Conservation (phyloP, 2,797 vertebrate species). For the Aulostomus chinensis region DNA sequence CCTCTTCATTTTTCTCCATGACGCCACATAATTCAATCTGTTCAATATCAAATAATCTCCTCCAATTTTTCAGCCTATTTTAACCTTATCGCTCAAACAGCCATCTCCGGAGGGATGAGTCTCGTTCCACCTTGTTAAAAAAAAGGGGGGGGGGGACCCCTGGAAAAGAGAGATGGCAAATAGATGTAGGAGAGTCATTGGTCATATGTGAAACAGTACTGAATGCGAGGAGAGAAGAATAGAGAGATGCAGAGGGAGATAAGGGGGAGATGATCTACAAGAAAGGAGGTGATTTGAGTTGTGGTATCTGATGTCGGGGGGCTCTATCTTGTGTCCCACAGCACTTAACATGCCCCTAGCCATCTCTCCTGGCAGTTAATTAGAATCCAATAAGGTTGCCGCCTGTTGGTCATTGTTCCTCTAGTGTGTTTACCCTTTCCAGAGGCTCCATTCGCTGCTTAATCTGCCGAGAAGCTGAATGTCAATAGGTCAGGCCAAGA, state of each 20-base stretch:
- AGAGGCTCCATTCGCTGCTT: conserved; percentile 79
- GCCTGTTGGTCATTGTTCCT: conserved; percentile 82
- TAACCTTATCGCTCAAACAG: conserved; percentile 71
- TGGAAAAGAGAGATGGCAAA: conserved; percentile 52
- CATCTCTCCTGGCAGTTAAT: conserved; percentile 80
- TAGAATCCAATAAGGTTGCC: conserved; percentile 86
- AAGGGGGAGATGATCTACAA: conserved; percentile 23
- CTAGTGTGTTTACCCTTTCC: conserved; percentile 81
- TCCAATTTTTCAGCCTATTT: conserved; percentile 69
- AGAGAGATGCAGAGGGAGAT: conserved; percentile 15
- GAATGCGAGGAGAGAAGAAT: conserved; percentile 48
- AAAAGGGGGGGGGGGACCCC: conserved; percentile 17
- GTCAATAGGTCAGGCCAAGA: conserved; percentile 80
- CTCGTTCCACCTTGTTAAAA: conserved; percentile 68
- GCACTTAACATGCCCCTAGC: conserved; percentile 74
- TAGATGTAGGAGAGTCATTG: conserved; percentile 65
- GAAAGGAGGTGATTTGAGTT: conserved; percentile 37
- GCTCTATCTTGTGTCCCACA: conserved; percentile 70
- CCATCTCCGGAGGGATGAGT: conserved; percentile 59
- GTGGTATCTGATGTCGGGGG: conserved; percentile 51
- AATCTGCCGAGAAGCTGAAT: conserved; percentile 82
- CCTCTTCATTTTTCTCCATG: conserved; percentile 55
- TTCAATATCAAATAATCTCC: conserved; percentile 78
- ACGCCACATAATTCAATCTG: conserved; percentile 74
- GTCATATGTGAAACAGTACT: conserved; percentile 59